Evolutionary conservation across 2,888 invertebrate genomes (phyloP), one percentile per base, ranked within the genome.

Genomic region (Exocentrus adspersus): DNA sequence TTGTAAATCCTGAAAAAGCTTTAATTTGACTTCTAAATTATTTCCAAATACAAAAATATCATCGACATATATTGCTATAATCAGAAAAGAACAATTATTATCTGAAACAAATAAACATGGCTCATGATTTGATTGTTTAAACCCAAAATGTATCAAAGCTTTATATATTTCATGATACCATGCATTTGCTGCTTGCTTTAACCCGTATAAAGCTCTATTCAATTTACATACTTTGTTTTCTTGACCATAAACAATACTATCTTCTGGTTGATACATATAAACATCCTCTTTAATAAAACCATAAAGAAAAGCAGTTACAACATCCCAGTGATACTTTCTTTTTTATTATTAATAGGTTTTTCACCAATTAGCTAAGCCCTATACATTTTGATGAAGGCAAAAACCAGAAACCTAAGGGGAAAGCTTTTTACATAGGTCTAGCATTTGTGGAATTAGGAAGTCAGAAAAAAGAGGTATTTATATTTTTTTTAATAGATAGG

Each of bases 131-230:
- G 14, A 43, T 17, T 43, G 43, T 10, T 16, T 10, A 43, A 43
- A 43, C 14, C 43, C 43, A 43, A 43, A 43, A 9, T 17, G 14
- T 4, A 7, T 43, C 17, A 43, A 43, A 43, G 43, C 43, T 17
- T 4, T 14, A 43, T 43, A 14, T 17, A 43, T 43, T 43, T 43
- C 17, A 14, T 43, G 43, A 43, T 43, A 43, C 43, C 43, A 43
- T 16, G 43, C 43, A 43, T 43, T 43, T 9, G 43, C 14, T 12
- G 43, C 17, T 17, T 43, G 43, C 3, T 43, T 43, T 43, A 43
- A 43, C 14, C 43, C 43, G 16, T 43, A 43, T 43, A 37, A 37
- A n/a, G 41, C 41, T 37, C n/a, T 37, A 14, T 37, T 37, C 41
- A 37, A 14, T n/a, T 37, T 37, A 37, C 41, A 37, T 3, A 37